Base-by-base conservation (phyloP, 2,888 invertebrate species). In the Zaprionus obscuricornis region DNA sequence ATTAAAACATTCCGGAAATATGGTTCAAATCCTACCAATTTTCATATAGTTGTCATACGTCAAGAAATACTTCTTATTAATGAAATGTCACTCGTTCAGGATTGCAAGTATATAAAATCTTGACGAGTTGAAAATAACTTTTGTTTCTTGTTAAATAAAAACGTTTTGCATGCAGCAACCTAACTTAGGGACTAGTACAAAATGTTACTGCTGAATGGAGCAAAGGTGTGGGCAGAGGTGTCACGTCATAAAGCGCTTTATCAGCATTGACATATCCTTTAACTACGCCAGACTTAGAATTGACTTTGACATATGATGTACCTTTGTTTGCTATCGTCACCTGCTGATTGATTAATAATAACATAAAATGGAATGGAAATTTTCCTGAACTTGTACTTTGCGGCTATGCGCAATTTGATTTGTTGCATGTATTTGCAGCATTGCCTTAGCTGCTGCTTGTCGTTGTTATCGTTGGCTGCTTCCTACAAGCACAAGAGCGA, bases 331-430 rank as follows among this genome's bases (percentile, higher is more conserved):
- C 51, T 33, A 29, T 47, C 39, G 39, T 36, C 39, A 8, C n/a
- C 11, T 34, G 51, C 50, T 40, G 31, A 54, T 62, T 78, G 78
- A 83, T 83, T 79, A 79, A 78, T 78, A 71, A 54, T 40, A 45
- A 60, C 42, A 46, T 34, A 57, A 24, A 14, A 7, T 20, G 51
- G 24, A 55, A 45, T 31, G 22, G 17, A 33, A 18, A 47, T 43
- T 49, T 45, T 34, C 31, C 20, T 22, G 26, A 17, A 20, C 37
- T 29, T 29, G 56, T 66, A 33, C 52, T 45, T 51, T 58, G 33
- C 66, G 66, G n/a, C n/a, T 72, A 72, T 82, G 51, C 64, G 59
- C 59, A 50, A 64, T 78, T 46, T 37, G 29, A 14, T 13, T 29
- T 18, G 51, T 57, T 73, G 50, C 47, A 51, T 55, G 69, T 57